A percentile compares a stretch with the other conserved stretches of the same genome.
Evolutionary conservation across 2,888 invertebrate genomes (phyloP).

Genomic region (Arrhopalites spinosus): DNA sequence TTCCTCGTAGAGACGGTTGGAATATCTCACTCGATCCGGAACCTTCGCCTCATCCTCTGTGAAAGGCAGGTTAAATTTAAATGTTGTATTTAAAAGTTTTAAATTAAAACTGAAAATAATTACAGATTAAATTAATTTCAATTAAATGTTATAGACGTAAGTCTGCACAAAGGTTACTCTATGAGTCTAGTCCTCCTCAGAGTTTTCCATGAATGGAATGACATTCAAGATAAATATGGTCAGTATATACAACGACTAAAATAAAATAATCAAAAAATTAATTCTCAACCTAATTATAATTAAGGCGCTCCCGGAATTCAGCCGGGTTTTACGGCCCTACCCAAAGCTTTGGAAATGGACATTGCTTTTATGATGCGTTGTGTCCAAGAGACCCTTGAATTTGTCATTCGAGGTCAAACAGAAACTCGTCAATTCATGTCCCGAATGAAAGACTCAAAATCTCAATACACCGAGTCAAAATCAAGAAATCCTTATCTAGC

Average conservation of each 20-base stretch:
- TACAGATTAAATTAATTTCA: too few species aligned
- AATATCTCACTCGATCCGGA: too few species aligned
- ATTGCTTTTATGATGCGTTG: constrained; percentile 24
- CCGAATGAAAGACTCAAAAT: background rate
- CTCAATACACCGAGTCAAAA: background rate
- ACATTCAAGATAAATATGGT: constrained; percentile 33
- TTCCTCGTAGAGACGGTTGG: too few species aligned
- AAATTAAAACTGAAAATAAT: too few species aligned
- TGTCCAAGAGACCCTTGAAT: constrained; percentile 23
- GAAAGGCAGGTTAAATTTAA: background rate
- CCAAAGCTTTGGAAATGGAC: constrained; percentile 29
- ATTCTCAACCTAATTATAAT: too few species aligned
- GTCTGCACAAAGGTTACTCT: constrained; percentile 13
- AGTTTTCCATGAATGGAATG: constrained; percentile 26
- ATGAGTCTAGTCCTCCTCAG: constrained; percentile 28
- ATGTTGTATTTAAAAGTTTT: background rate
- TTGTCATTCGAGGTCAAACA: background rate
- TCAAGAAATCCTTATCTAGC: background rate
- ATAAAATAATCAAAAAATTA: background rate
- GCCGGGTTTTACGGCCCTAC: constrained; percentile 15
- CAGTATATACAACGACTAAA: background rate
- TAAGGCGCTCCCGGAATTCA: constrained; percentile 30
- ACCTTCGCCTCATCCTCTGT: too few species aligned
- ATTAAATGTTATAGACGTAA: background rate
- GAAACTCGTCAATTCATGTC: background rate